Evolutionary conservation across 2,888 invertebrate species (phyloP).

Genomic region (Synanthedon andrenaeformis): DNA sequence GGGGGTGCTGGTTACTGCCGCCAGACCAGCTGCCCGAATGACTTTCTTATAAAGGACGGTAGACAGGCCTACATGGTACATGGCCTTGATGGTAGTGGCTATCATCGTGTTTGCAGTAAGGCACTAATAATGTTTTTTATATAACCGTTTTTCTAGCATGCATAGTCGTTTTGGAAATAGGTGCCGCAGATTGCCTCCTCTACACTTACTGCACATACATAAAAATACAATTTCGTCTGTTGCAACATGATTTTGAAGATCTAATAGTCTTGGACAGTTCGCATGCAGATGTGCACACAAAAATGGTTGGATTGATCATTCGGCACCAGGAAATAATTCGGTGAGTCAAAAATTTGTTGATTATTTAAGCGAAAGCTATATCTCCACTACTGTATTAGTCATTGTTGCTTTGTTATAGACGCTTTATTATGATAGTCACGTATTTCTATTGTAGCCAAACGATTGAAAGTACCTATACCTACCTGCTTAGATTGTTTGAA

Average conservation of each 20-base stretch:
- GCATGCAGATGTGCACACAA: conserved; percentile 13
- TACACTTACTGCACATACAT: conserved; percentile 34
- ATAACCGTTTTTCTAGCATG: conserved; percentile 14
- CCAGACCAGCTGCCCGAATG: too few species aligned
- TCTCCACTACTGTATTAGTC: background rate
- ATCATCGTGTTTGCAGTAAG: too few species aligned
- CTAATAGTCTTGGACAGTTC: conserved; percentile 10
- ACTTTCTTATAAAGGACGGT: too few species aligned
- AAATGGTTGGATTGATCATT: conserved; percentile 21
- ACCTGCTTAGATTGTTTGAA: too few species aligned
- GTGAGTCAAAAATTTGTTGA: conserved; percentile 12
- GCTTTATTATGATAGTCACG: background rate
- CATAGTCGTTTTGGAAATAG: conserved; percentile 18
- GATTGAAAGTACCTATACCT: too few species aligned
- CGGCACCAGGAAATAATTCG: conserved; percentile 36
- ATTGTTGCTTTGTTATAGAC: background rate
- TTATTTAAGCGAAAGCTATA: too few species aligned
- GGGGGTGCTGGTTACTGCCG: too few species aligned
- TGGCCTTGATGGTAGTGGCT: too few species aligned
- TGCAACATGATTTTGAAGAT: conserved; percentile 22
- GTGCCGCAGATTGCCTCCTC: conserved; percentile 28
- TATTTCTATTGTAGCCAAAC: too few species aligned
- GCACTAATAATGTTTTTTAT: too few species aligned
- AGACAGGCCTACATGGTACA: too few species aligned
- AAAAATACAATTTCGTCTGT: conserved; percentile 31